Conservation (phyloP, 2,113 vertebrate species). For the Antigone vipio region DNA sequence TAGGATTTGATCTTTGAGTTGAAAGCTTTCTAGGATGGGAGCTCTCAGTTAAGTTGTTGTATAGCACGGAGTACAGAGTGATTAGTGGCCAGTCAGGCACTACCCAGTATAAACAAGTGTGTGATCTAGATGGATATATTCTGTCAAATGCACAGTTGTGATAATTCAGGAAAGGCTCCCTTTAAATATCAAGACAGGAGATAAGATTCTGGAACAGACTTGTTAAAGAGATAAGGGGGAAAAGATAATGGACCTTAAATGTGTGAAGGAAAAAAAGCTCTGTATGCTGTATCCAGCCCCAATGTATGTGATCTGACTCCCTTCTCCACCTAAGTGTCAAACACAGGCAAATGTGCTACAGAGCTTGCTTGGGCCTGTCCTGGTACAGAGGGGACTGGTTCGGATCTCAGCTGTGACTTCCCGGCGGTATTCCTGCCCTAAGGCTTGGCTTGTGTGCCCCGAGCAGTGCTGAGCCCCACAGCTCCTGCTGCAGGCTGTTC, state of each 20-base stretch:
- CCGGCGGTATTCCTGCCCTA: background rate
- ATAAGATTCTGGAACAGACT: background rate
- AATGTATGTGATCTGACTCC: background rate
- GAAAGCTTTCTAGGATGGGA: background rate
- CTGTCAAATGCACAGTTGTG: background rate
- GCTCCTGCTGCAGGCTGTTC: background rate
- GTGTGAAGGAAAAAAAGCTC: background rate
- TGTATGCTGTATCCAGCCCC: background rate
- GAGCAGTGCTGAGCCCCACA: rapidly evolving
- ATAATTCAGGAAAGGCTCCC: background rate
- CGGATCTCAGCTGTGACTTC: background rate
- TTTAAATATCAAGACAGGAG: background rate
- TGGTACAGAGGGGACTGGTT: background rate
- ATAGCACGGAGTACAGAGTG: rapidly evolving
- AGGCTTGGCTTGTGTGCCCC: background rate
- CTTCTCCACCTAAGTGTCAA: background rate
- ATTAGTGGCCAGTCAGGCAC: background rate
- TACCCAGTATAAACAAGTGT: background rate
- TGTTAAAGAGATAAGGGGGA: background rate
- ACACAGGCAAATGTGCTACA: background rate
- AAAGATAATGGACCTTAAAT: background rate
- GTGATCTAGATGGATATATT: background rate
- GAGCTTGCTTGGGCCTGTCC: background rate
- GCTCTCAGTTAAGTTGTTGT: background rate
- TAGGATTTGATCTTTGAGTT: background rate